These are phyloP conservation scores for Odontocolon sp. DNA, from an alignment of 2,888 invertebrate genomes.

Conservation along the genomic window DNA sequence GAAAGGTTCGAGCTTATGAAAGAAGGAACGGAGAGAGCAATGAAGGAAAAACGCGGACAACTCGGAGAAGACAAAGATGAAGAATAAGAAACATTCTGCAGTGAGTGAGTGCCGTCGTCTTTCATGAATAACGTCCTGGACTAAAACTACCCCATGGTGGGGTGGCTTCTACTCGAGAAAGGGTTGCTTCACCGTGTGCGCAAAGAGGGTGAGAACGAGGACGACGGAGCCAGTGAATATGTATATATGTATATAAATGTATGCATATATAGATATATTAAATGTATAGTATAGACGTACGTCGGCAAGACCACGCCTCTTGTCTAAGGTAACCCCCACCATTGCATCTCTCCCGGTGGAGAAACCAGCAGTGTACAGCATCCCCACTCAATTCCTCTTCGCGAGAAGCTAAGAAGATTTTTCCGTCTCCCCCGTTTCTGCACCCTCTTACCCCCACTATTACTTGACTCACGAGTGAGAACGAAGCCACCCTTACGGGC, in stretches of 20 bases:
- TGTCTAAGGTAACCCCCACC: conserved; percentile 79
- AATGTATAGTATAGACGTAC: conserved; percentile 36
- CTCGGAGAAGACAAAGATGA: conserved; percentile 44
- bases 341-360: conserved; percentile 64
- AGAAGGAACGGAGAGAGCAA: conserved; percentile 18
- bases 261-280: neutral
- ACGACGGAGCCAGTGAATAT: conserved; percentile 15
- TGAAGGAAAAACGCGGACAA: conserved; percentile 9
- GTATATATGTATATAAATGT: conserved; percentile 2
- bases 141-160: conserved; percentile 30
- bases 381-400: conserved; percentile 59
- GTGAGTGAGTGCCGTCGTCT: conserved; percentile 56
- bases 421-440: conserved; percentile 53
- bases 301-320: conserved; percentile 78
- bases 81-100: conserved; percentile 54
- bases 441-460: conserved; percentile 48
- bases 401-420: conserved; percentile 59
- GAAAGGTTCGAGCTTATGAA: conserved; percentile 17
- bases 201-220: conserved; percentile 35
- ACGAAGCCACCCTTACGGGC: conserved; percentile 66
- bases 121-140: conserved; percentile 39
- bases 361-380: conserved; percentile 40
- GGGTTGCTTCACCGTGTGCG: conserved; percentile 33
- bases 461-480: conserved; percentile 29
- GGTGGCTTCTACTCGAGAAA: conserved; percentile 34